Conservation (phyloP, 2,888 invertebrate genomes). For the Iphiclides podalirius region DNA sequence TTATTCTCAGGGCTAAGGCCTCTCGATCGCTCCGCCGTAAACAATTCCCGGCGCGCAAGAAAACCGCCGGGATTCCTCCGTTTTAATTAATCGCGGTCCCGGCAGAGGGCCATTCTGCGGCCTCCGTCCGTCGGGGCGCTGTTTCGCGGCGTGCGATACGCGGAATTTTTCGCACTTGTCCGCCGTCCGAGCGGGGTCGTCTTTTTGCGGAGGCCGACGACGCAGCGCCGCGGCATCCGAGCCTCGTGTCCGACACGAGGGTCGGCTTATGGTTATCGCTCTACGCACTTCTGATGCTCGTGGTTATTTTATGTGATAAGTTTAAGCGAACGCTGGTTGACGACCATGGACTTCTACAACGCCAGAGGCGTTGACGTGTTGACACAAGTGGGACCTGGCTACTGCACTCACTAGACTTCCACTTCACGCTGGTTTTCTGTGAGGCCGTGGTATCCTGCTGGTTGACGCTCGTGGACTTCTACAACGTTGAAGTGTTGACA, state of each 20-base stretch:
- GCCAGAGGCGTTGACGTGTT: no score
- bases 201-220: slow-evolving; percentile 23
- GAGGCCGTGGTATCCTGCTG: no score
- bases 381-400: no score
- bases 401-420: no score
- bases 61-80: neutral
- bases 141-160: slow-evolving; percentile 9
- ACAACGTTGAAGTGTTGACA: no score
- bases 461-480: no score
- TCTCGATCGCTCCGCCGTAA: neutral
- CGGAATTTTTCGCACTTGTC: slow-evolving; percentile 21
- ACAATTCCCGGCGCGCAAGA: neutral
- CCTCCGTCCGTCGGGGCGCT: no score
- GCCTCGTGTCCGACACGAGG: slow-evolving; percentile 32
- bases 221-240: slow-evolving; percentile 30
- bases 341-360: no score
- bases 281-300: slow-evolving; percentile 31
- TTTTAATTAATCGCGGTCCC: no score
- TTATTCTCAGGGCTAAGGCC: neutral
- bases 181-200: neutral
- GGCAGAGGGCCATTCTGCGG: neutral
- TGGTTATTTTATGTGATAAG: no score
- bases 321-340: no score
- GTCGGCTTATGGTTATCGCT: slow-evolving; percentile 35
- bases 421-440: no score